Percentiles rank a stretch among this genome's conserved stretches.
Evolutionary conservation across 2,797 vertebrate species (phyloP).

Genomic region (Acanthis flammea): DNA sequence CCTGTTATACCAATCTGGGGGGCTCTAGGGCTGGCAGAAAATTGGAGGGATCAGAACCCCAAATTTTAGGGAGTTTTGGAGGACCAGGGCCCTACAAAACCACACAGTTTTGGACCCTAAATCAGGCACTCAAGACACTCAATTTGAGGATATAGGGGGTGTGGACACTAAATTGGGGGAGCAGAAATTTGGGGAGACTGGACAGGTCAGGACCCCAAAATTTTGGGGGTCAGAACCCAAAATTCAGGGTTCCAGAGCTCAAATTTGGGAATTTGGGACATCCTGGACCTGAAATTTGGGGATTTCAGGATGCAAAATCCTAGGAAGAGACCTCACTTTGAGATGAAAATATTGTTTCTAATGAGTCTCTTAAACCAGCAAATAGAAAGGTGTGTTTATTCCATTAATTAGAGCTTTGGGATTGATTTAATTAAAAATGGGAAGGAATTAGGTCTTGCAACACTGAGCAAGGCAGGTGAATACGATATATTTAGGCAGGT

Average conservation of each 20-base stretch:
- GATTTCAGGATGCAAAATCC: neutral
- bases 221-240: neutral
- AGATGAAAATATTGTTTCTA: neutral
- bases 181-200: accelerated
- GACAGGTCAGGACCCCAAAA: accelerated
- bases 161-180: neutral
- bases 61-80: accelerated
- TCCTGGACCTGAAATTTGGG: neutral
- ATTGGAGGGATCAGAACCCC: neutral
- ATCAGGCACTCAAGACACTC: neutral
- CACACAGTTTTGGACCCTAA: accelerated
- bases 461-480: neutral
- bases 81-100: neutral
- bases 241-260: neutral
- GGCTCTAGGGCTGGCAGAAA: neutral
- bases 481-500: neutral
- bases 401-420: neutral
- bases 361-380: neutral
- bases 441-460: neutral
- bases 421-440: neutral
- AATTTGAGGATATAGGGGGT: neutral
- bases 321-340: neutral
- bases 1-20: accelerated
- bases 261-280: neutral
- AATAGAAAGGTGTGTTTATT: neutral